phyloP scores from a whole-genome alignment of 2,113 vertebrate genomes.

The Nycticryphes semicollaris region DNA sequence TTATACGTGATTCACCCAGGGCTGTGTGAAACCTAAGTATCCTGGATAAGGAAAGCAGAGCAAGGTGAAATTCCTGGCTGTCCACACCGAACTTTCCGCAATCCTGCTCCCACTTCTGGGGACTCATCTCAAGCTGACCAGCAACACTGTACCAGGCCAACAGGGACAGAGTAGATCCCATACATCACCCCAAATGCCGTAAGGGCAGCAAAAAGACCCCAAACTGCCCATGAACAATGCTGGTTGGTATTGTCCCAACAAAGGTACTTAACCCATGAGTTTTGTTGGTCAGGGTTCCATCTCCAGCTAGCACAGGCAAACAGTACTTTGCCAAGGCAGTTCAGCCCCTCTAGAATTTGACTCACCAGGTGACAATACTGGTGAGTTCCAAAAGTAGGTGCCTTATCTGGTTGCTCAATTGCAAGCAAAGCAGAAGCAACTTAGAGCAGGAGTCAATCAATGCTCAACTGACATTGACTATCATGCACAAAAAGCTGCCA shows the following conservation, averaged over 20 bases:
- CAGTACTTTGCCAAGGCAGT: background rate
- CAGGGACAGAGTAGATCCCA: background rate
- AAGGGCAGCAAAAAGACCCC: background rate
- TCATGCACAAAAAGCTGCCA: background rate
- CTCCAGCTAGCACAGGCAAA: background rate
- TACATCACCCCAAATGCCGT: background rate
- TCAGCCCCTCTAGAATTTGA: background rate
- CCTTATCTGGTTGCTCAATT: background rate
- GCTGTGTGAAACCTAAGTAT: background rate
- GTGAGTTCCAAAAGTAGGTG: background rate
- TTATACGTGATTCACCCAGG: background rate
- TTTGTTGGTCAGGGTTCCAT: background rate
- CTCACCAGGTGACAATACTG: background rate
- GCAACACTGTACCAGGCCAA: background rate
- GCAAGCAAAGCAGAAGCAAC: background rate
- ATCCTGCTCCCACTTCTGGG: background rate
- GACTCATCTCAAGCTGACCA: background rate
- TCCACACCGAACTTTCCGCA: background rate
- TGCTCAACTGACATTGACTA: background rate
- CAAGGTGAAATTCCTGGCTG: background rate
- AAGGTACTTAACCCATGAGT: fast-evolving
- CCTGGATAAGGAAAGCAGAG: background rate
- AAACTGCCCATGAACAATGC: background rate
- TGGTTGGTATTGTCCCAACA: background rate
- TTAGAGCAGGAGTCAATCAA: background rate